Evolutionary conservation across 2,888 invertebrate genomes (phyloP), one percentile per base, ranked within the genome.

Genomic region (Caradrina clavipalpis): DNA sequence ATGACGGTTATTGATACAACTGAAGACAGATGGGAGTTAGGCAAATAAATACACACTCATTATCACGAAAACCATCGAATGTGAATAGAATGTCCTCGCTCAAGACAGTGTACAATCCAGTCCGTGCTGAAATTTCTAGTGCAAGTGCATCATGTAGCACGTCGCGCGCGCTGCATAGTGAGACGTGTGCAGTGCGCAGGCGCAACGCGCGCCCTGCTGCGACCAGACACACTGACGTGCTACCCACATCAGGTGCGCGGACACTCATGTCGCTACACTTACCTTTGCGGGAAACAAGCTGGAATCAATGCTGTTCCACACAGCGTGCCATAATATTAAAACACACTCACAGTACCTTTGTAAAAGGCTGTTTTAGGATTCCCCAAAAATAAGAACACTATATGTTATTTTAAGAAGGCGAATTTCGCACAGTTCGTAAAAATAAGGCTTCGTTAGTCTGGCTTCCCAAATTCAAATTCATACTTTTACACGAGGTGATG

Each of bases 201-300:
- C 56, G 53, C 63, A 22, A 4, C 31, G 22, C 56, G 68, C 75
- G 50, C 70, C 76, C 75, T 58, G 76, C 75, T 61, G 76, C 26
- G 60, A 19, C 47, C 35, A 11, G 11, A 8, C 35, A 35, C 35
- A 35, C 10, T 35, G 31, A 31, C 31, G 31, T 31, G 5, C 31
- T 31, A 31, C 31, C 31, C 31, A 31, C 31, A 31, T 31, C 68
- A 62, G 21, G 21, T 42, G 51, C 13, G 5, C 53, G 56, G 13
- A 26, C 19, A 47, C 42, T 53, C 11, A 65, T 35, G 49, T 17
- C 54, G 39, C 21, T 47, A 22, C 47, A 15, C 69, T 58, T 21
- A 2, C 10, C 42, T 49, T 70, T 13, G 49, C 17, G 31, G 49
- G 31, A 21, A 66, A 70, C 54, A 26, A 22, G 31, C 7, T 31